phyloP scores from a whole-genome alignment of 2,888 invertebrate genomes.

The Apodemia zela region DNA sequence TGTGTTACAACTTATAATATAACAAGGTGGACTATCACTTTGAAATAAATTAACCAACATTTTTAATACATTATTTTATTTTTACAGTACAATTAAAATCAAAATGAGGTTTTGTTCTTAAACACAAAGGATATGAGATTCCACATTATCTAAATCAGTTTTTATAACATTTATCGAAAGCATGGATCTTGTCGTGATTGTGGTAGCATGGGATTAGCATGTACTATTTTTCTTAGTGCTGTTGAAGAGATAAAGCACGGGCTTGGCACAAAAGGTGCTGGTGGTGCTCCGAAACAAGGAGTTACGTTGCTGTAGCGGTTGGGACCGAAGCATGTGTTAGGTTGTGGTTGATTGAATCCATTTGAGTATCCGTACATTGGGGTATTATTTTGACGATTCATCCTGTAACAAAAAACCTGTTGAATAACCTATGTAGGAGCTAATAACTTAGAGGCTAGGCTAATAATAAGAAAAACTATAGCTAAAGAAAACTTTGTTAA shows the following conservation, averaged over 20 bases:
- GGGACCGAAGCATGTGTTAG: conserved; percentile 15
- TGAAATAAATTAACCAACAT: no score
- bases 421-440: neutral
- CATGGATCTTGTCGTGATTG: neutral
- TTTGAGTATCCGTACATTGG: conserved; percentile 29
- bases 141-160: no score
- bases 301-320: conserved; percentile 14
- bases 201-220: neutral
- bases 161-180: neutral
- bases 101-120: no score
- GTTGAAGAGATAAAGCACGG: conserved; percentile 41
- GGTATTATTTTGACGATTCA: conserved; percentile 55
- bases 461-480: no score
- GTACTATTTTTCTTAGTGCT: neutral
- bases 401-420: conserved; percentile 41
- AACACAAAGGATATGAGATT: no score
- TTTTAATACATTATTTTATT: no score
- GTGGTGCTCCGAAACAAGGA: conserved; percentile 29
- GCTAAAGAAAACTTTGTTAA: no score
- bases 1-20: no score
- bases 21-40: no score
- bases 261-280: conserved; percentile 30
- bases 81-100: no score
- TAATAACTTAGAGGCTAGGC: no score
- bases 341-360: conserved; percentile 20